Base-by-base conservation (phyloP, 2,888 invertebrate genomes). In the Agapostemon virescens region DNA sequence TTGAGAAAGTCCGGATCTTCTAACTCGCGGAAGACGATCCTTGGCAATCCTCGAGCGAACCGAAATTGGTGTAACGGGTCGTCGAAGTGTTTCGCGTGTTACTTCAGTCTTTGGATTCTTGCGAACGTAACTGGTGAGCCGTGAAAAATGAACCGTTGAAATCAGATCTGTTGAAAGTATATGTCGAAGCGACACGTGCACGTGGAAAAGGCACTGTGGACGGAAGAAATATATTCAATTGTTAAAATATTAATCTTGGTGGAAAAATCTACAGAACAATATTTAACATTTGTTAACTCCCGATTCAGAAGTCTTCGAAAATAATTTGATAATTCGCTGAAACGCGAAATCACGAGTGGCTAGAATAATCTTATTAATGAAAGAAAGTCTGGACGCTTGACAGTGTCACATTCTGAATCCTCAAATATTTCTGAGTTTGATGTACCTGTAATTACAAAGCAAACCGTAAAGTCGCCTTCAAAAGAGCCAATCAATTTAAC, bases 61-160 rank as follows among this genome's bases (percentile, higher is more conserved):
- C 20, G 33, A 17, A 30, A 61, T 20, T 13, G 63, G 63, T 58
- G 58, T 30, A 30, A 58, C 30, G 30, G 30, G 0, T n/a, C 36
- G 63, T 5, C 20, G 11, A 63, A 30, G 36, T 36, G 33, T 36
- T n/a, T n/a, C 11, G 20, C n/a, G 13, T 20, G 36, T 52, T 52
- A 33, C 3, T 33, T 11, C 2, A 49, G n/a, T 11, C n/a, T n/a
- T n/a, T 49, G 49, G 2, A 49, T 49, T 26, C 55, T 26, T 15
- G 17, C 15, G 55, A 26, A 49, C 49, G n/a, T 49, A 3, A n/a
- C n/a, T 17, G n/a, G 49, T 49, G 49, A 49, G 11, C 49, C 49
- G 49, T 49, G 49, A n/a, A 49, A n/a, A 20, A n/a, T n/a, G n/a
- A 49, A 49, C 49, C n/a, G 49, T n/a, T 49, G n/a, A 49, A 49